Evolutionary conservation across 1,140 invertebrate species (phyloP).

Genomic region (Augochlora pura): DNA sequence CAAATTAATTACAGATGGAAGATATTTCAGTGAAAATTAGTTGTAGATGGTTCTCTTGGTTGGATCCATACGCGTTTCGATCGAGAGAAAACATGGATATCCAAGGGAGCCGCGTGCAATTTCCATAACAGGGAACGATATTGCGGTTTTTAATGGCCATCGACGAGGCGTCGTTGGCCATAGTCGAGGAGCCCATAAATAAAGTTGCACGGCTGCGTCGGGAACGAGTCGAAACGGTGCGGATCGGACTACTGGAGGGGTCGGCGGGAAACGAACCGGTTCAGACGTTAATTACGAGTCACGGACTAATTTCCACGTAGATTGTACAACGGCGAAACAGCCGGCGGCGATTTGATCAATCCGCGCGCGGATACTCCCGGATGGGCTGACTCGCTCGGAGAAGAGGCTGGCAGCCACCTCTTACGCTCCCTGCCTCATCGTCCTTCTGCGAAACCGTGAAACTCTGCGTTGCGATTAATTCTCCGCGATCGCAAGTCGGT

Average conservation of each 20-base stretch:
- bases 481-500: too few species aligned
- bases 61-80: background rate
- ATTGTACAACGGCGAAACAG: conserved; percentile 32
- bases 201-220: background rate
- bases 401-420: too few species aligned
- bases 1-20: too few species aligned
- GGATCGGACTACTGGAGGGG: too few species aligned
- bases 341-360: conserved; percentile 39
- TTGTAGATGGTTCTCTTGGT: background rate
- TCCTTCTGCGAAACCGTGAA: background rate
- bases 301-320: conserved; percentile 37
- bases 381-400: background rate
- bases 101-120: conserved; percentile 4
- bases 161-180: background rate
- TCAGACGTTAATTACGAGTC: conserved; percentile 46
- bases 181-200: conserved; percentile 34
- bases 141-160: conserved; percentile 11
- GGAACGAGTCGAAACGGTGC: background rate
- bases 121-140: conserved; percentile 24
- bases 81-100: conserved; percentile 4
- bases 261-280: background rate
- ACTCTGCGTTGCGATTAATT: conserved; percentile 24
- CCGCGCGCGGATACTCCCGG: conserved; percentile 18
- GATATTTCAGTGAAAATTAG: too few species aligned
- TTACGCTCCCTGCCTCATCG: too few species aligned